Evolutionary conservation across 1,140 invertebrate genomes (phyloP).

Genomic region (Drosophila sucinea): DNA sequence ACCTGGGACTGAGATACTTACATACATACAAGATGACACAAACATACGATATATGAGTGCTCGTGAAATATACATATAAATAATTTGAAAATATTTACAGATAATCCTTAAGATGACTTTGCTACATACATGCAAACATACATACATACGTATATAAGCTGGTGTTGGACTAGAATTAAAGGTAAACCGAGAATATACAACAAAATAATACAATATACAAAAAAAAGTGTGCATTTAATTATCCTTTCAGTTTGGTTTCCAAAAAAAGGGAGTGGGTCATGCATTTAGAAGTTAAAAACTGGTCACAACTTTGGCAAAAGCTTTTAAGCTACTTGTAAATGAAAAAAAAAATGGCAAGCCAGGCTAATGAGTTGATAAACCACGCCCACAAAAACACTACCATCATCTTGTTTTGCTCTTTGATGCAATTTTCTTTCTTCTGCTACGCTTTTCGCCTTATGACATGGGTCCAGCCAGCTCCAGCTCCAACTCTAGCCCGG

Average conservation of each 20-base stretch:
- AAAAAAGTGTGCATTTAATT: constrained; percentile 6
- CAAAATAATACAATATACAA: too few relatives aligned
- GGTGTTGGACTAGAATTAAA: constrained; percentile 10
- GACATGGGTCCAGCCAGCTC: neutral
- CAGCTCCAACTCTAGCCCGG: neutral
- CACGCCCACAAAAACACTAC: neutral
- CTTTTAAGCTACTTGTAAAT: constrained; percentile 11
- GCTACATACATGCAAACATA: neutral
- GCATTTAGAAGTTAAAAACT: neutral
- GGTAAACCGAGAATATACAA: neutral
- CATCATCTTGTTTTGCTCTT: neutral
- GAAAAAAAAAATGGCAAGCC: neutral
- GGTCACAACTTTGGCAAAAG: constrained; percentile 14
- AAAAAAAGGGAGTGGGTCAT: neutral
- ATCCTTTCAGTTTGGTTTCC: neutral
- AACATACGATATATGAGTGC: neutral
- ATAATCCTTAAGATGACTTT: neutral
- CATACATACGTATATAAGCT: neutral
- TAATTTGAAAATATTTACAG: constrained; percentile 5
- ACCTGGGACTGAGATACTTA: neutral
- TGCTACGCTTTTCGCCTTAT: neutral
- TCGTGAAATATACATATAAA: neutral
- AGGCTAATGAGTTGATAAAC: constrained; percentile 15
- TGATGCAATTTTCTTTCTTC: neutral
- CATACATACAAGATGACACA: neutral